phyloP scores from a whole-genome alignment of 2,113 vertebrate genomes.

The Sprattus sprattus region DNA sequence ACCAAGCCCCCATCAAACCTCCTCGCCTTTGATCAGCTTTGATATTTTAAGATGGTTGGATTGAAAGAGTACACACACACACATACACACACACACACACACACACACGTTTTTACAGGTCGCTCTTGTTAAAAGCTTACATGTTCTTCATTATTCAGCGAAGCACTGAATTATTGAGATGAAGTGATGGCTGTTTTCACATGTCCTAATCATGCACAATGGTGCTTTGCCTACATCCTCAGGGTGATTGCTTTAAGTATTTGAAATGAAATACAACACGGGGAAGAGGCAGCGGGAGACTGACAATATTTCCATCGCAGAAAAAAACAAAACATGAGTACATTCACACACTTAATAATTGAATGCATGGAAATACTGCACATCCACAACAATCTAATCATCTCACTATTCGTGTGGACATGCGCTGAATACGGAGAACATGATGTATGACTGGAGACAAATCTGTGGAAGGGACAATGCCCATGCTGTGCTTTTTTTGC shows the following conservation, averaged over 20 bases:
- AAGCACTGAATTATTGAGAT: constrained; percentile 62
- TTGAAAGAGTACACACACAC: constrained; percentile 16
- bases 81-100: background rate
- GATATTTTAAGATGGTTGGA: constrained; percentile 38
- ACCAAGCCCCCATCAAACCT: constrained; percentile 29
- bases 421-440: background rate
- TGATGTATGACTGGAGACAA: background rate
- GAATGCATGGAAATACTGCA: background rate
- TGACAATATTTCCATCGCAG: background rate
- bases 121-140: constrained; percentile 58
- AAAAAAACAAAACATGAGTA: background rate
- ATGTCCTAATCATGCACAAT: constrained; percentile 31
- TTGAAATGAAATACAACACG: constrained; percentile 15
- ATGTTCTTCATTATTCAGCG: constrained; percentile 65
- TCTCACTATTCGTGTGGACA: background rate
- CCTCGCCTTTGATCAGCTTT: constrained; percentile 33
- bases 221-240: constrained; percentile 29
- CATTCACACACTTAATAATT: background rate
- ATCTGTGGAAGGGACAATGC: background rate
- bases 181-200: constrained; percentile 48
- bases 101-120: constrained; percentile 47
- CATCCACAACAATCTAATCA: constrained; percentile 9
- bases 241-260: constrained; percentile 29
- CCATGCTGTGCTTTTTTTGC: background rate
- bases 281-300: background rate